Evolutionary conservation across 2,888 invertebrate genomes (phyloP), one percentile per base, ranked within the genome.

Genomic region (Macaria liturata): DNA sequence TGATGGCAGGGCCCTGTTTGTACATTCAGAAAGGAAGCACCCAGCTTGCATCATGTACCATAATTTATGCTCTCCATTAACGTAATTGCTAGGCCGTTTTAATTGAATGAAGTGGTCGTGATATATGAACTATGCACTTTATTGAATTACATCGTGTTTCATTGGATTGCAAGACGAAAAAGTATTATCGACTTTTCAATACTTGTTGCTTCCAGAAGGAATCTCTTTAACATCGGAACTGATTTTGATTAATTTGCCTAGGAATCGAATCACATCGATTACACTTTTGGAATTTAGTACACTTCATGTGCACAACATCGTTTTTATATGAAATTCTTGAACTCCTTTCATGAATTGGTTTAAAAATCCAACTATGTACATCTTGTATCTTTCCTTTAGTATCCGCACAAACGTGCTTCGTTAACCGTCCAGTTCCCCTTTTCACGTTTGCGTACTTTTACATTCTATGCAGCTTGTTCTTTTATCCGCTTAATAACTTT

Each of bases 401-500:
- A 0, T 42, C n/a, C 1, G 30, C 40, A 57, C 30, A 42, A 47
- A 47, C 54, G 31, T 34, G 46, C 9, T 46, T 59, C 37, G 39
- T 46, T 49, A 39, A 32, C 32, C 42, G 9, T 43, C n/a, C n/a
- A n/a, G n/a, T n/a, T n/a, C 39, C 44, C 39, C 42, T 32, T 51
- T 51, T 40, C 47, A 54, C 50, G 50, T 50, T 54, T 54, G 47
- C 46, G 34, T 43, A 49, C 49, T 32, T 46, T 58, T 53, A 49
- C 34, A 46, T 9, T 37, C 49, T 32, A 45, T 32, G 31, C 40
- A 50, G 40, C 47, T 37, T 46, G 37, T 58, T 59, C 32, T 47
- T 54, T 54, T 42, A 46, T 49, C 34, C 46, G 43, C 49, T 54
- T 53, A 54, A 54, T 54, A 54, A 59, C 47, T 51, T 59, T 47